Percentiles rank a stretch among this genome's conserved stretches.
Evolutionary conservation across 2,888 invertebrate species (phyloP).

Genomic region (Tryphoninae sp.): DNA sequence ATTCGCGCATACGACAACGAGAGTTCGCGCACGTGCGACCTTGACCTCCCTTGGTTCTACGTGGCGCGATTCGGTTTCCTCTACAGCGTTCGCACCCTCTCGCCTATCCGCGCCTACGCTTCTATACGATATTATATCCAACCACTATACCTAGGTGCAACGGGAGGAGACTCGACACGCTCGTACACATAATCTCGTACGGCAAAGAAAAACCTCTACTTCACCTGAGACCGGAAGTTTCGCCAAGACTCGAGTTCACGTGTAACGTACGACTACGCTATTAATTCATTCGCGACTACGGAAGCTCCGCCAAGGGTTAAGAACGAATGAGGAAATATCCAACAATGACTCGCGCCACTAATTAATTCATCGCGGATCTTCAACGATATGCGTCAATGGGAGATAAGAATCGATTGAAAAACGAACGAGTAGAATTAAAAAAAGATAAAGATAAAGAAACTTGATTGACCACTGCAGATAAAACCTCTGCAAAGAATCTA

Average conservation of each 20-base stretch:
- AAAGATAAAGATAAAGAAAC: too few species aligned
- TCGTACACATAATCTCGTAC: not conserved
- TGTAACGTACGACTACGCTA: not conserved
- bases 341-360: not conserved
- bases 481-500: too few species aligned
- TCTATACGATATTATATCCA: not conserved
- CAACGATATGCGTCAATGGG: too few species aligned
- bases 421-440: too few species aligned
- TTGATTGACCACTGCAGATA: too few species aligned
- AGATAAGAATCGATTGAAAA: too few species aligned
- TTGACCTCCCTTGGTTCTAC: constrained; percentile 60
- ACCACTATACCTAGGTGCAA: not conserved
- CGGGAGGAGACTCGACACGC: constrained; percentile 7
- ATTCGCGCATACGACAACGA: constrained; percentile 62
- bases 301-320: not conserved
- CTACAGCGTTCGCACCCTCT: constrained; percentile 24
- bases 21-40: constrained; percentile 65
- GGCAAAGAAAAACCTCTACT: constrained; percentile 21
- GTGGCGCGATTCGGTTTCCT: constrained; percentile 46
- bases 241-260: not conserved
- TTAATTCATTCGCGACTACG: not conserved
- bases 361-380: not conserved
- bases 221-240: constrained; percentile 30
- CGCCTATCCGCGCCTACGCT: not conserved
- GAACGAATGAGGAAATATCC: not conserved